Base-by-base conservation (phyloP, 2,888 invertebrate species). In the Apotomis capreana region DNA sequence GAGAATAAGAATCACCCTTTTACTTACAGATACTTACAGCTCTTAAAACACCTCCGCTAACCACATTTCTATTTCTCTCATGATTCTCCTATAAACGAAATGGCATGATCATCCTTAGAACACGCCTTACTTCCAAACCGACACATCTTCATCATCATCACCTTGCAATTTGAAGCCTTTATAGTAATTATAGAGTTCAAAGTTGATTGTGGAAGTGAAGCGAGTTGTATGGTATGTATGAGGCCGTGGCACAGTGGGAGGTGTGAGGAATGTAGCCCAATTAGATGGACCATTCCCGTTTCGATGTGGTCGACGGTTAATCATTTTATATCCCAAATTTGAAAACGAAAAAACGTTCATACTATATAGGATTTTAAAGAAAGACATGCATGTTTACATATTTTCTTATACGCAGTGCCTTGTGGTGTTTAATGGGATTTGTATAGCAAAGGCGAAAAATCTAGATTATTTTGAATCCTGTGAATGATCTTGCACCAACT, bases 261-360 rank as follows among this genome's bases (percentile, higher is more conserved):
- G 76, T 74, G 78, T 73, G 69, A 79, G 89, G 89, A 90, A 90
- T 90, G 90, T 80, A 77, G 86, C 85, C 87, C 88, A 90, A 90
- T 90, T 89, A 90, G 81, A 82, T 74, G 79, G 81, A 81, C 80
- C 78, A 79, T 78, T 81, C 78, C 77, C 80, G 77, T 74, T 73
- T 73, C 73, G 73, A 64, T 73, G 61, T 70, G 73, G 73, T 77
- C 80, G 78, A 80, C 78, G 65, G 55, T 62, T 57, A 62, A 68
- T 70, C 69, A 70, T 70, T 64, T 70, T 70, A 70, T 70, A 70
- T 63, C 63, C 63, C 52, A 70, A 64, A 49, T 69, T 62, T 44
- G 62, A 40, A 62, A 60, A 60, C 49, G 46, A 60, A 15, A 9
- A 10, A 49, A 49, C 49, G 49, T 49, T 9, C 49, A 9, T 49